Conservation (phyloP, 1,140 invertebrate species). For the Drosophila willistoni region DNA sequence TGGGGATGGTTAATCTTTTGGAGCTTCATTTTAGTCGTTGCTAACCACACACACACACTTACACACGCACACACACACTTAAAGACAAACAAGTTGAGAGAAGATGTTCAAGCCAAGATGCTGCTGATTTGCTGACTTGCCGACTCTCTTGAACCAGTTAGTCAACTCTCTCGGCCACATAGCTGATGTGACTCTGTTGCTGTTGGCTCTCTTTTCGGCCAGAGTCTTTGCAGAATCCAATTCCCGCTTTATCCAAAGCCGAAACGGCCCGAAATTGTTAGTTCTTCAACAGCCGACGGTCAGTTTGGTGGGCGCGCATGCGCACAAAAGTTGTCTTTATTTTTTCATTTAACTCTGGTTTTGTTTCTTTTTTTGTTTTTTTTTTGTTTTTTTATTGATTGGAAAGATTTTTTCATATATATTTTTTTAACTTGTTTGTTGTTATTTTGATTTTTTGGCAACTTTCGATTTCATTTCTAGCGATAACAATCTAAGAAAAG, state of each 20-base stretch:
- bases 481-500: slow-evolving; percentile 36
- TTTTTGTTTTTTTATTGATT: no score
- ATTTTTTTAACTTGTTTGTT: neutral
- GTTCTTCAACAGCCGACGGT: slow-evolving; percentile 82
- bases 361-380: slow-evolving; percentile 14
- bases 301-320: slow-evolving; percentile 81
- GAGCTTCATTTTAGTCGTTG: slow-evolving; percentile 40
- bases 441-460: slow-evolving; percentile 38
- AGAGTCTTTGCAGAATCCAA: slow-evolving; percentile 32
- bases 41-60: slow-evolving; percentile 21
- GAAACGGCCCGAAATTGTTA: slow-evolving; percentile 67
- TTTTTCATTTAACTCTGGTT: slow-evolving; percentile 27
- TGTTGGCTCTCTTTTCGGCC: slow-evolving; percentile 16
- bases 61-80: slow-evolving; percentile 7
- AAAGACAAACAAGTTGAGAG: slow-evolving; percentile 46
- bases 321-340: slow-evolving; percentile 48
- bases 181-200: slow-evolving; percentile 7
- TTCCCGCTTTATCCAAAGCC: slow-evolving; percentile 62
- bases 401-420: slow-evolving; percentile 5
- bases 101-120: slow-evolving; percentile 9
- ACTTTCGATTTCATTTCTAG: slow-evolving; percentile 57
- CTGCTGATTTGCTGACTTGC: slow-evolving; percentile 9
- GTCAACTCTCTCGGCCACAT: slow-evolving; percentile 18
- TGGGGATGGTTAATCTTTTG: slow-evolving; percentile 56
- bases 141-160: slow-evolving; percentile 52